Percentiles rank a stretch among this genome's conserved stretches.
Conservation (phyloP, 2,888 invertebrate species). For the Choristoneura rosaceana region DNA sequence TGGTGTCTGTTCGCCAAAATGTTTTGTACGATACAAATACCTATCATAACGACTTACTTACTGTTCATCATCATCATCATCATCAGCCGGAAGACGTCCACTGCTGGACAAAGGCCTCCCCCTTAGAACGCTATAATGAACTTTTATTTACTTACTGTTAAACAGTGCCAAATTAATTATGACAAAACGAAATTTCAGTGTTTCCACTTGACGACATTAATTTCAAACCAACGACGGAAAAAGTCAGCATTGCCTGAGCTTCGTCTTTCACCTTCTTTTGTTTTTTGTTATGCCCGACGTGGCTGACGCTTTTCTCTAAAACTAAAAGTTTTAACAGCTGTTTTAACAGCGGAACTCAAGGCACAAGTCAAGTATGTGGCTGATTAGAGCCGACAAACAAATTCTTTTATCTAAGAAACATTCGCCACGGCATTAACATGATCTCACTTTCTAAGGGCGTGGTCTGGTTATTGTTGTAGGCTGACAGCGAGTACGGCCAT, state of each 20-base stretch:
- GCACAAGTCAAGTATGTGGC: constrained; percentile 1
- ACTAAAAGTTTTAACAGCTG: neutral
- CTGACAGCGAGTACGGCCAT: constrained; percentile 23
- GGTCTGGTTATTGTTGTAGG: constrained; percentile 9
- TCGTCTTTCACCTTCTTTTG: neutral
- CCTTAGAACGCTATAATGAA: too few relatives aligned
- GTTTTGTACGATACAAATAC: too few relatives aligned
- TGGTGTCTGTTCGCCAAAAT: too few relatives aligned
- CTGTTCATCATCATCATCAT: too few relatives aligned
- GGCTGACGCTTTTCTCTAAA: neutral
- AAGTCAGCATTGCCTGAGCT: neutral
- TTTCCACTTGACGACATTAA: too few relatives aligned
- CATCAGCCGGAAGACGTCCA: too few relatives aligned
- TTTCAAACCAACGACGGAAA: neutral
- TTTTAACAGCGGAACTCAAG: neutral
- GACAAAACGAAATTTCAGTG: too few relatives aligned
- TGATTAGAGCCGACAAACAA: constrained; percentile 12
- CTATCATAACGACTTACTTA: too few relatives aligned
- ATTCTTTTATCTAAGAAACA: neutral
- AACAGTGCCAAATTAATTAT: too few relatives aligned
- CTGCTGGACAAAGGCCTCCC: too few relatives aligned
- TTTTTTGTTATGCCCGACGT: neutral
- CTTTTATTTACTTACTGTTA: too few relatives aligned
- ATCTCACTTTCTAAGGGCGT: constrained; percentile 30
- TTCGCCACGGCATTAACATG: constrained; percentile 9